Conservation (phyloP, 2,797 vertebrate genomes). For the Sebastes steindachneri region DNA sequence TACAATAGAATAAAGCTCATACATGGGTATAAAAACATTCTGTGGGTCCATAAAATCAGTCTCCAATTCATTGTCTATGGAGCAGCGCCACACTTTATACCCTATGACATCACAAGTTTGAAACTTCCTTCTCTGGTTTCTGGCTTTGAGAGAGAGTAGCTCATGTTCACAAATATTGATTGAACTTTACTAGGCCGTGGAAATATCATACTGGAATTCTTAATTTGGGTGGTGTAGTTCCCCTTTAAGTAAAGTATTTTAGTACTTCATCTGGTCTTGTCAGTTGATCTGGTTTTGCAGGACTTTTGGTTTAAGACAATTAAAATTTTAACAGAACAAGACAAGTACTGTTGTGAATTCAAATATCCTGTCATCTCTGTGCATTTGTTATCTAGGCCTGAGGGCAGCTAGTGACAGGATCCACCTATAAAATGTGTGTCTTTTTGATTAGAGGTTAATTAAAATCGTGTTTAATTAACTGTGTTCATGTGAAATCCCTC, state of each 20-base stretch:
- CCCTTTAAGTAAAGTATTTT: not conserved
- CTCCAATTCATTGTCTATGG: too few species aligned
- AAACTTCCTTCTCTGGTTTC: not conserved
- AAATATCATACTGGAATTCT: not conserved
- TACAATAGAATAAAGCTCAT: too few species aligned
- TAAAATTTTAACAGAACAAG: not conserved
- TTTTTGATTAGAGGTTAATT: slow-evolving; percentile 36
- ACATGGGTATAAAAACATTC: too few species aligned
- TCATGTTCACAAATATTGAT: not conserved
- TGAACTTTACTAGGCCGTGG: not conserved
- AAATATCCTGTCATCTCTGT: not conserved
- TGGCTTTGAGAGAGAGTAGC: not conserved
- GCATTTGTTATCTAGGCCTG: not conserved
- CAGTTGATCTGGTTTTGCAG: not conserved
- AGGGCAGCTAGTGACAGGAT: not conserved
- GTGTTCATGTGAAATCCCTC: slow-evolving; percentile 37
- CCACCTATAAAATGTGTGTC: not conserved
- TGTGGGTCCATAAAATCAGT: too few species aligned
- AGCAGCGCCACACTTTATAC: too few species aligned
- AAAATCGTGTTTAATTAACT: slow-evolving; percentile 35
- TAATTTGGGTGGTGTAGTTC: not conserved
- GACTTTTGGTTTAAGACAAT: not conserved
- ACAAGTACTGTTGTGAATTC: not conserved
- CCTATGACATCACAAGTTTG: too few species aligned
- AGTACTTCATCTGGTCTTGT: not conserved